A percentile compares a stretch with the other conserved stretches of the same genome.
Evolutionary conservation across 2,797 vertebrate species (phyloP).

Genomic region (Enteromius viviparus): DNA sequence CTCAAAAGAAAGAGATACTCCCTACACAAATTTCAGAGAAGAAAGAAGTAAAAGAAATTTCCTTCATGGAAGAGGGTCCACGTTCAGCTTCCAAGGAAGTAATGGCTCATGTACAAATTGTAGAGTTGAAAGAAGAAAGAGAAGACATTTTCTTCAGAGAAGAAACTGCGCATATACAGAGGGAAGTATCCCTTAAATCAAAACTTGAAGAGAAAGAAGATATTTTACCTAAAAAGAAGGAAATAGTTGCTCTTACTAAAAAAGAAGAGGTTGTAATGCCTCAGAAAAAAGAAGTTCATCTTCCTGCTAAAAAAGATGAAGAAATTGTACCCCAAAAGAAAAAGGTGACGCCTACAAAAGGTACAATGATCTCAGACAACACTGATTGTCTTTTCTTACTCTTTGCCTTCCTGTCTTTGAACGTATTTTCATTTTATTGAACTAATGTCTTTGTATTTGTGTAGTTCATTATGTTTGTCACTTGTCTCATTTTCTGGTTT

Average conservation of each 20-base stretch:
- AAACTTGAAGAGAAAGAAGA: conserved; percentile 36
- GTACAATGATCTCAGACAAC: conserved; percentile 45
- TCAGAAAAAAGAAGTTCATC: conserved; percentile 9
- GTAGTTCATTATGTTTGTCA: not conserved
- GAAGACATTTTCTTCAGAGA: conserved; percentile 30
- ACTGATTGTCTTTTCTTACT: conserved; percentile 6
- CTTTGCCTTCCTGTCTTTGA: not conserved
- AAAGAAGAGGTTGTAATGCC: conserved; percentile 20
- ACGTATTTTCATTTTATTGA: conserved; percentile 10
- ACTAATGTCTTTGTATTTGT: conserved; percentile 1
- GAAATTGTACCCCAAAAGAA: conserved; percentile 66
- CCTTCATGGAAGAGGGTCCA: not conserved
- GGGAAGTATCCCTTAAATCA: not conserved
- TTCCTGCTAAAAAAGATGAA: conserved; percentile 22
- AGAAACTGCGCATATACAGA: conserved; percentile 1
- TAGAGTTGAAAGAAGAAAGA: conserved; percentile 15
- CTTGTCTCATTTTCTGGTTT: not conserved
- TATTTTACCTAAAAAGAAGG: not conserved
- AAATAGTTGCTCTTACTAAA: conserved; percentile 14
- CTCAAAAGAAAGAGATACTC: conserved; percentile 12
- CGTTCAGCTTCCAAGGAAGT: not conserved
- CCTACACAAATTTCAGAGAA: conserved; percentile 10
- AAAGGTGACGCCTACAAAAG: conserved; percentile 59
- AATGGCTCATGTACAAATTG: not conserved
- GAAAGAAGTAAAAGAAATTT: conserved; percentile 1